Conservation (phyloP, 2,888 invertebrate genomes). For the Aphidoletes aphidimyza region DNA sequence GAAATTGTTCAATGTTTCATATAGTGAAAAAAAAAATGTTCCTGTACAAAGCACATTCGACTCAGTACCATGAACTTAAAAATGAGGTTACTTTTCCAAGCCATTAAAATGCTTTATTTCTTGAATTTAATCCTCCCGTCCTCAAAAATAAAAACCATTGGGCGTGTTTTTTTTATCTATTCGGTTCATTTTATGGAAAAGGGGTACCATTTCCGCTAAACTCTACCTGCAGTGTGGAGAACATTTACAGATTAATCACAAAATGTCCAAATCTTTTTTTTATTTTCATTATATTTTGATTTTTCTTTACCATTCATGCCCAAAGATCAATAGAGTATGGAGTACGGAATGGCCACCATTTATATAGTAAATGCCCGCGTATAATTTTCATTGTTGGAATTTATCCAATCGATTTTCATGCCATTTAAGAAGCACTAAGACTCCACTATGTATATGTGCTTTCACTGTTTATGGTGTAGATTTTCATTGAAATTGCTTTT, state of each 20-base stretch:
- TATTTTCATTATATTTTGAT: too few species aligned
- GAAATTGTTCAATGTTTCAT: not conserved
- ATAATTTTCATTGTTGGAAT: not conserved
- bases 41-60: not conserved
- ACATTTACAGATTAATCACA: too few species aligned
- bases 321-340: too few species aligned
- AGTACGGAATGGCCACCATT: too few species aligned
- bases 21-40: not conserved
- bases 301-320: too few species aligned
- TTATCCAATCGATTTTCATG: not conserved
- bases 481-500: not conserved
- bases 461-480: not conserved
- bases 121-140: not conserved
- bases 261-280: too few species aligned
- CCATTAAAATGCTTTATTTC: constrained; percentile 33
- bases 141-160: not conserved
- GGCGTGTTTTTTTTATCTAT: not conserved
- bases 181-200: not conserved
- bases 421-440: not conserved
- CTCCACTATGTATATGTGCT: not conserved
- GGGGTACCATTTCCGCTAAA: not conserved
- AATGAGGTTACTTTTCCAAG: constrained; percentile 41
- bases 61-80: not conserved
- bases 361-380: too few species aligned
- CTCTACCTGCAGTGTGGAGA: not conserved